A percentile compares a stretch with the other conserved stretches of the same genome.
phyloP scores from a whole-genome alignment of 2,797 vertebrate species.

The Danio jaintianensis region DNA sequence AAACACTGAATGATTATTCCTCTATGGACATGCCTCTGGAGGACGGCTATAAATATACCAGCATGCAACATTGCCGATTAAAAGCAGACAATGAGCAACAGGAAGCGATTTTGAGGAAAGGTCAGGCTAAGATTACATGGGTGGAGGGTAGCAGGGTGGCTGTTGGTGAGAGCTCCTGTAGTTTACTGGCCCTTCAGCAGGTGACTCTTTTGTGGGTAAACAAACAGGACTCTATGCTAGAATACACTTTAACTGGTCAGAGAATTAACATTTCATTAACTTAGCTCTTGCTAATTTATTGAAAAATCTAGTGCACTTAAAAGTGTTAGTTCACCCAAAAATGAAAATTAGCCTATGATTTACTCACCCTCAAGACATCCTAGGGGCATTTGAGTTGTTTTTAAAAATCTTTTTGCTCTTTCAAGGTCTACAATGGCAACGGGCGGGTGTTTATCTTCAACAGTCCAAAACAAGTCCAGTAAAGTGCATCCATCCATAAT shows the following conservation, averaged over 20 bases:
- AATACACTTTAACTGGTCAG: background rate
- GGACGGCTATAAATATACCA: conserved; percentile 61
- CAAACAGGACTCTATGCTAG: background rate
- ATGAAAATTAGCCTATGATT: too few relatives aligned
- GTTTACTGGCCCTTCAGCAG: background rate
- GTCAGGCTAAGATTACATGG: conserved; percentile 61
- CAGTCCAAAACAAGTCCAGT: too few relatives aligned
- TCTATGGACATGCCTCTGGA: conserved; percentile 54
- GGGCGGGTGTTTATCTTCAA: too few relatives aligned
- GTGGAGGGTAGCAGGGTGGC: conserved; percentile 25
- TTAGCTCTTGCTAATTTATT: background rate
- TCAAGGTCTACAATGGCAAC: too few relatives aligned
- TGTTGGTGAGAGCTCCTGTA: background rate
- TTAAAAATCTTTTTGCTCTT: too few relatives aligned
- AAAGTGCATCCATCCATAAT: too few relatives aligned
- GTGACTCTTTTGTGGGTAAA: conserved; percentile 3
- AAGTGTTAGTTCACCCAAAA: too few relatives aligned
- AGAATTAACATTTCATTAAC: background rate
- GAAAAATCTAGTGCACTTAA: background rate
- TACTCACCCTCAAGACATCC: too few relatives aligned
- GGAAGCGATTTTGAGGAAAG: conserved; percentile 66
- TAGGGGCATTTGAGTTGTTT: too few relatives aligned
- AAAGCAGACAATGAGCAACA: conserved; percentile 64
- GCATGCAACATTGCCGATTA: conserved; percentile 59
- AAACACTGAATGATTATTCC: conserved; percentile 46